These are phyloP conservation scores for roundworm (Caenorhabditis elegans) DNA, from an alignment of 1,140 invertebrate genomes.

Conservation along the genomic window DNA sequence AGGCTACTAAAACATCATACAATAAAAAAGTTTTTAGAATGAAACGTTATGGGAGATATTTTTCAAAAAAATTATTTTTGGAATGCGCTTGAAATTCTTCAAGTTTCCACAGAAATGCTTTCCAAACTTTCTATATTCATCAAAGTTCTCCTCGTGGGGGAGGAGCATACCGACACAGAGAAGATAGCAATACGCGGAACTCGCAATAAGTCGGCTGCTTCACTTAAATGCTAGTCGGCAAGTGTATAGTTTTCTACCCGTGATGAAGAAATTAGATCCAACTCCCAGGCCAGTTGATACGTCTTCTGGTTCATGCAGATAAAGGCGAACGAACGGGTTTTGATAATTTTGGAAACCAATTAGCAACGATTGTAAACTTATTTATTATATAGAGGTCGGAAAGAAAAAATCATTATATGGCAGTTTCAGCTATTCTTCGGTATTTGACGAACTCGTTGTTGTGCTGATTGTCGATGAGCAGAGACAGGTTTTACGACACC, in stretches of 20 bases:
- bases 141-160: too few species aligned
- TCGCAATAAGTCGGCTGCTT: neutral
- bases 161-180: neutral
- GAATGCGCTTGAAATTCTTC: too few species aligned
- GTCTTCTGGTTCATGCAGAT: neutral
- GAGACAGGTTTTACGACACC: neutral
- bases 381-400: too few species aligned
- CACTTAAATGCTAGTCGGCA: neutral
- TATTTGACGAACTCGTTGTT: neutral
- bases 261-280: constrained; percentile 25
- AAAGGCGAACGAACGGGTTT: neutral
- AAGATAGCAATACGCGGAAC: neutral
- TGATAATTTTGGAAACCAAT: neutral
- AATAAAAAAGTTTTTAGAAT: too few species aligned
- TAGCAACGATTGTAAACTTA: too few species aligned
- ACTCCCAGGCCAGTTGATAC: constrained; percentile 10
- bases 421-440: neutral
- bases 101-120: neutral
- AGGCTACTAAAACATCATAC: too few species aligned
- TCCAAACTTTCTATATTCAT: too few species aligned
- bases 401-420: too few species aligned
- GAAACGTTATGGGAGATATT: too few species aligned
- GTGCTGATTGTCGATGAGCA: neutral
- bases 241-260: neutral
- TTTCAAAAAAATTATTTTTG: too few species aligned